Base-by-base conservation (phyloP, 1,140 invertebrate genomes). In the Polypedilum vanderplanki region DNA sequence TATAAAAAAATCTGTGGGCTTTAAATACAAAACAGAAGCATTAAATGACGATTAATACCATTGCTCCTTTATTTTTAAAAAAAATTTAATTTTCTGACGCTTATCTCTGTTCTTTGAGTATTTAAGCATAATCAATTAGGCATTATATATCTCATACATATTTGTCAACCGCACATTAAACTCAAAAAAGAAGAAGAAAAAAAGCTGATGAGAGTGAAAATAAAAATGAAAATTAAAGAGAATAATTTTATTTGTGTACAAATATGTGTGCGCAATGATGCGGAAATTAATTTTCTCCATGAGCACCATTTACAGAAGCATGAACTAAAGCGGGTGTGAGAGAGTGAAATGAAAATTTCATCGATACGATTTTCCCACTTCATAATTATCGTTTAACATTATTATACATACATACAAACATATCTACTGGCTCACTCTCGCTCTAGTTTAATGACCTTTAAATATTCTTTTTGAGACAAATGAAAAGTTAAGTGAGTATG, bases 191-290 rank as follows among this genome's bases (percentile, higher is more conserved):
- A 33, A 33, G 1, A 33, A 33, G n/a, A n/a, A n/a, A 57, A n/a
- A n/a, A 57, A n/a, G 46, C 12, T 57, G 8, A 57, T 57, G 46
- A 57, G 3, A n/a, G n/a, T 15, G 46, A 57, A n/a, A n/a, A 57
- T 57, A 57, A 57, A 57, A 57, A n/a, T 57, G 46, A 57, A 57
- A 57, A n/a, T 57, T 57, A 57, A 57, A 57, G 46, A 33, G 24
- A 33, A 33, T 33, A 33, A 57, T 57, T 57, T 33, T 57, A 33
- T 46, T 46, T 46, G 41, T 33, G 24, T 33, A 33, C 24, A 33
- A 46, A 12, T n/a, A 57, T 57, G 46, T 57, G 46, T 15, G 12
- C 46, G 46, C n/a, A 57, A n/a, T 57, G 46, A 57, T 57, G 46
- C 46, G 46, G 46, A 57, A 57, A 57, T 57, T 57, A 57, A 57